Conservation (phyloP, 2,888 invertebrate species). For the Amiota minor region DNA sequence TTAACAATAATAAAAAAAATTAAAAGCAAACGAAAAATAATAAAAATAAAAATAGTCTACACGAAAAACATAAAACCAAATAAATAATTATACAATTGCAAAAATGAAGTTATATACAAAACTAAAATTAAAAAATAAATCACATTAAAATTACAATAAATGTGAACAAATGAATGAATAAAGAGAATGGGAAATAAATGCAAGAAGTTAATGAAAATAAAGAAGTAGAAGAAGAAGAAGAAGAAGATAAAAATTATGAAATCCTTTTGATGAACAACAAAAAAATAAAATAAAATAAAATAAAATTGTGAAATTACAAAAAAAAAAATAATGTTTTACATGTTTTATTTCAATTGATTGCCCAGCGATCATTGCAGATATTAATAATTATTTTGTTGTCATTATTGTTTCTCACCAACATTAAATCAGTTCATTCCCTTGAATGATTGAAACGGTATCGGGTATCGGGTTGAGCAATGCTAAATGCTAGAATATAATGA, state of each 20-base stretch:
- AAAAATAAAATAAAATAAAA: constrained; percentile 55
- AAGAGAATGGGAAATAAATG: constrained; percentile 58
- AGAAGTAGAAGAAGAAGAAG: no score
- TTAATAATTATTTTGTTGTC: no score
- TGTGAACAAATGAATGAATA: constrained; percentile 45
- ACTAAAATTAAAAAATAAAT: constrained; percentile 41
- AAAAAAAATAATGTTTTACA: constrained; percentile 27
- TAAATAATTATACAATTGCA: constrained; percentile 63
- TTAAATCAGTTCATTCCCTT: no score
- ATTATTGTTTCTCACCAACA: no score
- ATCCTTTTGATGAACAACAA: constrained; percentile 68
- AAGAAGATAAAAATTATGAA: constrained; percentile 53
- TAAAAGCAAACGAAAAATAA: constrained; percentile 55
- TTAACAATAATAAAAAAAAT: constrained; percentile 43
- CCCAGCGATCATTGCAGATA: no score
- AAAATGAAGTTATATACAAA: constrained; percentile 59
- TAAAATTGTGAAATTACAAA: constrained; percentile 15
- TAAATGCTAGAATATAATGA: no score
- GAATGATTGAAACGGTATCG: no score
- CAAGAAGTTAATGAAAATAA: no score
- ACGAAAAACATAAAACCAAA: constrained; percentile 25
- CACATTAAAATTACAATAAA: constrained; percentile 63
- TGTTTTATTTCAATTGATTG: constrained; percentile 42
- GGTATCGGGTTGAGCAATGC: no score
- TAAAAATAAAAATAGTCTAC: constrained; percentile 42